Base-by-base conservation (phyloP, 2,888 invertebrate genomes). In the Macropis europaea region DNA sequence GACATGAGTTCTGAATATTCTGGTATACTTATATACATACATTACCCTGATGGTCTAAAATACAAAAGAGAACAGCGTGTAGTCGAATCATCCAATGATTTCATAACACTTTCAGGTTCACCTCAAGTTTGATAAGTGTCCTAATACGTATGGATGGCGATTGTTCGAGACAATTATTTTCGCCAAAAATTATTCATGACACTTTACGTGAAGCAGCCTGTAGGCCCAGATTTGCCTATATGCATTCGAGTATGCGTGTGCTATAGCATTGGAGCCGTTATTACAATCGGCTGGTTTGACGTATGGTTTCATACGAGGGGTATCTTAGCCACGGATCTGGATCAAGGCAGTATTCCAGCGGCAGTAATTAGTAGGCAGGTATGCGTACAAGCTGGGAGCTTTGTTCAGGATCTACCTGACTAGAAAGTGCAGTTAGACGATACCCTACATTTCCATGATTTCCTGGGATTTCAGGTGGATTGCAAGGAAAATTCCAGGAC, bases 301-400 rank as follows among this genome's bases (percentile, higher is more conserved):
- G 63, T 70, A 70, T 56, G 67, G 68, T 53, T 43, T 43, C 60
- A 30, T 22, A 62, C 28, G 36, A 42, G 66, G 53, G 57, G 66
- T 68, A 78, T 78, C 77, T 78, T 69, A 62, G 61, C 43, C 13
- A 7, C 15, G 43, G 63, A 78, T 79, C 76, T 67, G 67, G 63
- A 63, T 57, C 69, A 57, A 66, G 66, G 50, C 57, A 77, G 38
- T 63, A 42, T 57, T 61, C 60, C 72, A 69, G 26, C 24, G 57
- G 38, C 62, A 70, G 70, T 79, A 79, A 79, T 79, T 79, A 79
- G 73, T 56, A 75, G 66, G 48, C 60, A 56, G 62, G 50, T 59
- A 38, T 22, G 38, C 42, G 48, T 52, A 32, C 28, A 13, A 7
- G 19, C 36, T 15, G 2, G 11, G 11, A 22, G 53, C 67, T 68